Evolutionary conservation across 2,888 invertebrate species (phyloP), one percentile per base, ranked within the genome.

Genomic region (Noctua janthina): DNA sequence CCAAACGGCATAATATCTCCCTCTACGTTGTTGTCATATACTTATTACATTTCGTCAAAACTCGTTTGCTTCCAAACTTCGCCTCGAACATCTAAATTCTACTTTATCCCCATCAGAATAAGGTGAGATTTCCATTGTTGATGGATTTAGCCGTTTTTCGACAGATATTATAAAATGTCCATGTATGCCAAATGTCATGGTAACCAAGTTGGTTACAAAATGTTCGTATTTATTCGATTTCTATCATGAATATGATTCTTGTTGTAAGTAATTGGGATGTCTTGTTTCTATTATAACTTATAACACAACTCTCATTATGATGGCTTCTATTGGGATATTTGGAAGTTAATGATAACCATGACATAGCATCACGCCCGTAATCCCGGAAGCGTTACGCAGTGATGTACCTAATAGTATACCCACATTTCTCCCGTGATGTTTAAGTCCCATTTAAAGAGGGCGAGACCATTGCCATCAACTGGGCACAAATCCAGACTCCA

Each of bases 181-280:
- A 89, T 86, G 74, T 87, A 85, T 79, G 87, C 72, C 64, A 89
- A 89, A 89, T 89, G 89, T 89, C 89, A 89, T 35, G 90, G 90
- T 77, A 51, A 81, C 76, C 90, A 59, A 85, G 81, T 83, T 49
- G 62, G 74, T 82, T 86, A 82, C 90, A 87, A 88, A 83, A 89
- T 85, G 73, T 69, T 81, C 78, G 71, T 78, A 62, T 83, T 81
- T 76, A 80, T 79, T 71, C 62, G 81, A 78, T 80, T 74, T 71
- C 77, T 78, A 81, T 74, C 70, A 46, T 43, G 72, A 43, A 78
- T 81, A 39, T 51, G 72, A 43, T 83, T 83, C 71, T 82, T 71
- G 70, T 88, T 77, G 49, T 54, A 72, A 15, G 15, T 79, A 76
- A 85, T 87, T 79, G 79, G 69, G 43, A 64, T 78, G 66, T 72